Base-by-base conservation (phyloP, 2,888 invertebrate species). In the Crioceris asparagi region DNA sequence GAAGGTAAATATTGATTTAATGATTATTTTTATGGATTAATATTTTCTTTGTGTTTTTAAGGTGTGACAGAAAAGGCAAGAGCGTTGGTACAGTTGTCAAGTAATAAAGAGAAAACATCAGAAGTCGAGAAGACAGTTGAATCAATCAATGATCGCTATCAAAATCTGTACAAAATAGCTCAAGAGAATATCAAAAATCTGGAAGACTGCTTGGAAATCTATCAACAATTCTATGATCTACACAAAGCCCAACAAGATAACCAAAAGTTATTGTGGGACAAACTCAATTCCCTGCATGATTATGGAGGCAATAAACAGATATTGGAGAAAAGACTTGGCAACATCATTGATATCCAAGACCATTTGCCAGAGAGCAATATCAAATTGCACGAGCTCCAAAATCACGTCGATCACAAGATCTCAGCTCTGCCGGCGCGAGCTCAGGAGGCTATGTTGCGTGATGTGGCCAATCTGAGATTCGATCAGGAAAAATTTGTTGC, bases 251-350 rank as follows among this genome's bases (percentile, higher is more conserved):
- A 88, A 46, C 86, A 87, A 65, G 90, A 91, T 53, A 85, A 87
- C 63, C 86, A 91, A 53, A 91, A 90, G 59, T 83, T 84, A 53
- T 73, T 90, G 23, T 87, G 90, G 83, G 92, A 93, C 57, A 81
- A 83, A 48, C 67, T 94, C 4, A 77, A 84, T 31, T 72, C 80
- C 39, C 76, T 84, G 49, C 83, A 83, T 4, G 92, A 93, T 62
- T 85, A 81, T 47, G 81, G 83, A 21, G 93, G 93, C 5, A 92
- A 85, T 52, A 86, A 90, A 60, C 74, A 82, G 23, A 77, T 81
- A 1, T 67, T 94, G n/a, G 84, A 90, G 57, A 77, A 79, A 29
- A 77, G 90, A 53, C 68, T 92, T 14, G 72, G 71, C 27, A 87
- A 86, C 61, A 75, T 94, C 25, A 75, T 75, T 53, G 86, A 90